These are phyloP conservation scores for Gymnarchus niloticus DNA, from an alignment of 2,113 vertebrate genomes.

Conservation along the genomic window DNA sequence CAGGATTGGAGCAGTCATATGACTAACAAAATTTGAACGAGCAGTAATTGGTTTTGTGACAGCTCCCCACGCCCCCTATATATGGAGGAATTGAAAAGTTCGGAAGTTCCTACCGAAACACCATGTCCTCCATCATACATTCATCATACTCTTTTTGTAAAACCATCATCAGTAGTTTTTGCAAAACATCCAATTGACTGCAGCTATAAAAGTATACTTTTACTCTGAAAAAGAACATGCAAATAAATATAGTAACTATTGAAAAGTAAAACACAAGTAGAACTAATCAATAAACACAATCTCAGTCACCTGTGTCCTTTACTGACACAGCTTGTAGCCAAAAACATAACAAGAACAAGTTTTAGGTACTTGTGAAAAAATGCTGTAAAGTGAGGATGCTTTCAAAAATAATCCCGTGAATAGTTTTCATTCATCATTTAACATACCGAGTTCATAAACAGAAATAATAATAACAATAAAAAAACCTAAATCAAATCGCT, in stretches of 20 bases:
- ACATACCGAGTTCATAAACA: no score
- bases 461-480: no score
- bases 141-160: background rate
- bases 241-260: background rate
- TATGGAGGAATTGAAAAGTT: background rate
- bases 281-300: slow-evolving; percentile 8
- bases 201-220: background rate
- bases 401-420: no score
- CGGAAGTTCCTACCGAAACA: background rate
- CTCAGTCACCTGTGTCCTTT: background rate
- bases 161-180: no score
- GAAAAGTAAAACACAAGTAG: background rate
- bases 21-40: no score
- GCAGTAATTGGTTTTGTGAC: no score
- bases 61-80: background rate
- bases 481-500: no score
- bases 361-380: no score
- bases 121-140: no score
- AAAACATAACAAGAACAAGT: background rate
- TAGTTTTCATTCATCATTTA: no score
- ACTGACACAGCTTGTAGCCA: background rate
- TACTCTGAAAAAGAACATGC: background rate
- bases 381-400: no score
- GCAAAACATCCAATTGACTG: no score
- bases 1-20: background rate